These are phyloP conservation scores for Oncorhynchus kisutch DNA, from an alignment of 2,113 vertebrate species.

Conservation along the genomic window DNA sequence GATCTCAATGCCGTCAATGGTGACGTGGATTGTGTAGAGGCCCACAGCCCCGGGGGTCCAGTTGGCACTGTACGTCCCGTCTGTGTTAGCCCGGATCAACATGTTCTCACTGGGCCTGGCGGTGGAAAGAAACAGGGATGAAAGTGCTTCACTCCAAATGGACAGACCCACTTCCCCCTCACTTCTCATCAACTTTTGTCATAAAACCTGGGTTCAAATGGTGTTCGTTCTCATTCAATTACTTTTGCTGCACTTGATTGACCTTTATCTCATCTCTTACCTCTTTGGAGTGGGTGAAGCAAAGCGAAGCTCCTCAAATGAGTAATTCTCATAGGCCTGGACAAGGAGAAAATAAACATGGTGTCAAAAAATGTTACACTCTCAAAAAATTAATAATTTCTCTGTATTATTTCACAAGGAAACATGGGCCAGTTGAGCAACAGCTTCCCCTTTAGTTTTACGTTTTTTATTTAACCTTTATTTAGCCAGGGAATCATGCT, in stretches of 20 bases:
- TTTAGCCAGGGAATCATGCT: too few relatives aligned
- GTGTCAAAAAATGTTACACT: neutral
- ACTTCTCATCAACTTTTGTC: neutral
- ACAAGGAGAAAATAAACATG: slow-evolving; percentile 1
- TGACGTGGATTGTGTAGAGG: slow-evolving; percentile 96
- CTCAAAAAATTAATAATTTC: neutral
- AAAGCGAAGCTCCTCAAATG: slow-evolving; percentile 97
- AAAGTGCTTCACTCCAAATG: neutral
- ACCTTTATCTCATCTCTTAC: slow-evolving; percentile 61
- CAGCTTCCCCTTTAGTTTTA: too few relatives aligned
- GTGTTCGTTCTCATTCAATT: slow-evolving; percentile 13
- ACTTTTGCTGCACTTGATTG: too few relatives aligned
- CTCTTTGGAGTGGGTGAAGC: slow-evolving; percentile 98
- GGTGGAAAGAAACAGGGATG: slow-evolving; percentile 19
- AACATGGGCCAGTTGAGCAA: neutral
- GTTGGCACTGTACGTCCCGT: slow-evolving; percentile 97
- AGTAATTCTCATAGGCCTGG: slow-evolving; percentile 97
- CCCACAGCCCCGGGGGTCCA: slow-evolving; percentile 99
- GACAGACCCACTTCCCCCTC: neutral
- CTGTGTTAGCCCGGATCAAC: slow-evolving; percentile 97
- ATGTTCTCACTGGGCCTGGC: slow-evolving; percentile 97
- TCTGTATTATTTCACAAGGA: neutral
- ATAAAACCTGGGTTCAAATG: neutral
- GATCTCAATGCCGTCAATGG: slow-evolving; percentile 98
- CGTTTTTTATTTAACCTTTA: too few relatives aligned